Evolutionary conservation across 2,888 invertebrate genomes (phyloP).

Genomic region (Caenorhabditis imperialis): DNA sequence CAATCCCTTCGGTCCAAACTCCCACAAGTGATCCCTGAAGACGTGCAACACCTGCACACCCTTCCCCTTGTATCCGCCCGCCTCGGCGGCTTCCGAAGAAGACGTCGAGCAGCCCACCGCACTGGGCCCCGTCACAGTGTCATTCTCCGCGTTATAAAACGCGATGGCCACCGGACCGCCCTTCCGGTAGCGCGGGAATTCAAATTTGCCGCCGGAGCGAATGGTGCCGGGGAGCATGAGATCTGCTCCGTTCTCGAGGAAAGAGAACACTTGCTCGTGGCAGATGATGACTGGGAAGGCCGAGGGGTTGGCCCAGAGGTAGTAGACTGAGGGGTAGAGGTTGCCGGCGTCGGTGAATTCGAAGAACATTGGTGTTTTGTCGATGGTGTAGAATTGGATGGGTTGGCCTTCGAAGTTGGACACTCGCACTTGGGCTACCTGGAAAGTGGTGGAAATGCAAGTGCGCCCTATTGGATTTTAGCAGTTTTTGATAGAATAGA

Average conservation of each 20-base stretch:
- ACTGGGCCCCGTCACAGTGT: conserved; percentile 63
- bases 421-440: conserved; percentile 63
- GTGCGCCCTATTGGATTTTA: no score
- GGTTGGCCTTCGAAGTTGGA: conserved; percentile 52
- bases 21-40: conserved; percentile 71
- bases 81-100: conserved; percentile 68
- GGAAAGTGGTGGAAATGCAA: conserved; percentile 6
- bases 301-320: conserved; percentile 62
- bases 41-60: conserved; percentile 72
- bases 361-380: conserved; percentile 70
- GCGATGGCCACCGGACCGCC: conserved; percentile 66
- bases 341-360: conserved; percentile 59
- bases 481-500: no score
- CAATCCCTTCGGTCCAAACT: conserved; percentile 61
- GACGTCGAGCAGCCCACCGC: conserved; percentile 72
- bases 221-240: conserved; percentile 74
- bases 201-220: conserved; percentile 20
- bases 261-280: conserved; percentile 63
- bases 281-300: conserved; percentile 68
- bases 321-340: conserved; percentile 66
- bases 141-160: conserved; percentile 22
- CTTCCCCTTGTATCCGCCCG: conserved; percentile 67
- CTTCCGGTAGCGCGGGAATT: conserved; percentile 59
- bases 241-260: conserved; percentile 74
- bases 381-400: conserved; percentile 69